A percentile compares a stretch with the other conserved stretches of the same genome.
Conservation (phyloP, 2,797 vertebrate genomes). For the Aplochiton taeniatus region DNA sequence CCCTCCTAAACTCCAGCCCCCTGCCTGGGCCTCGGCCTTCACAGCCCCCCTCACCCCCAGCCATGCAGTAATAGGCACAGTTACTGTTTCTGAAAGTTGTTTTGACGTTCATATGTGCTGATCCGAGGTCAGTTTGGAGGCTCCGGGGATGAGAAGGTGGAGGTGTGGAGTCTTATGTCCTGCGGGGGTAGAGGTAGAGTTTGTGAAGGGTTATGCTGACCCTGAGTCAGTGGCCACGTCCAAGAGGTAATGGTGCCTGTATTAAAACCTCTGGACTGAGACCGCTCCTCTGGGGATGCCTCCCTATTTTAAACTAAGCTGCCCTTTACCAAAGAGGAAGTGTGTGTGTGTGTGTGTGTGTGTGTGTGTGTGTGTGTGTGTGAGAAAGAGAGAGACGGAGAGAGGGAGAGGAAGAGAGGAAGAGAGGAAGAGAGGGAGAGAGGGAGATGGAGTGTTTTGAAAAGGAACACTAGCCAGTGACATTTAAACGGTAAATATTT, state of each 20-base stretch:
- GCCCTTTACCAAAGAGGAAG: neutral
- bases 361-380: conserved; percentile 7
- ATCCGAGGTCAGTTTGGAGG: too few relatives aligned
- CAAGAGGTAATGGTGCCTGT: neutral
- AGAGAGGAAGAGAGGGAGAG: neutral
- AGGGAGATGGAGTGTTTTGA: neutral
- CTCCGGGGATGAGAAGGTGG: too few relatives aligned
- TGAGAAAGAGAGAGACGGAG: conserved; percentile 32
- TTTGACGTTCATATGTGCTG: too few relatives aligned
- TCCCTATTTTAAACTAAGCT: too few relatives aligned
- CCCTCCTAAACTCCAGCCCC: conserved; percentile 34
- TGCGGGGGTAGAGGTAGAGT: too few relatives aligned
- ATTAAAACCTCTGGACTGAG: neutral
- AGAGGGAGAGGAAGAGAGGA: neutral
- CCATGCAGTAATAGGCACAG: neutral
- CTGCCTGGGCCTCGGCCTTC: conserved; percentile 31
- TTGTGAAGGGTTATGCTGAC: too few relatives aligned
- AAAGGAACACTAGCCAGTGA: neutral
- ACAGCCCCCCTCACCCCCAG: conserved; percentile 2
- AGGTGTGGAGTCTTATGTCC: too few relatives aligned
- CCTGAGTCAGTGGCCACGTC: too few relatives aligned
- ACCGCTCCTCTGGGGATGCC: too few relatives aligned
- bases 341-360: neutral
- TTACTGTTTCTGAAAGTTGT: too few relatives aligned
- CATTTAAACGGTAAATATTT: neutral